Evolutionary conservation across 2,888 invertebrate genomes (phyloP), one percentile per base, ranked within the genome.

Genomic region (Chouioia cunea): DNA sequence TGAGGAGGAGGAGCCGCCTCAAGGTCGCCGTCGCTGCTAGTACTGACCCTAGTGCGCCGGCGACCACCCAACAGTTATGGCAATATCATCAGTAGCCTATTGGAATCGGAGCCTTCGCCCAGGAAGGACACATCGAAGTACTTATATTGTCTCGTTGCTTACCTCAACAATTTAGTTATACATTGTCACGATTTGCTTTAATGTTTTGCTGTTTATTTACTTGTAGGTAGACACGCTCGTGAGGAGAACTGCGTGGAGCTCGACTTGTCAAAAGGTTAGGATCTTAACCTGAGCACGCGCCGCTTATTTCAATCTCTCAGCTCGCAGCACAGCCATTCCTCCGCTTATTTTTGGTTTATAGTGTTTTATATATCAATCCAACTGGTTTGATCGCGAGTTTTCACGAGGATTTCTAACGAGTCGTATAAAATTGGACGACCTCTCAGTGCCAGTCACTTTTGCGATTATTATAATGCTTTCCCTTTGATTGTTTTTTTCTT

Each of bases 221-320:
- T 71, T 75, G 60, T 68, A 79, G 63, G 78, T 78, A 84, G 84
- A 67, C 82, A 81, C 57, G 84, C 86, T 81, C 88, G 87, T 81
- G 91, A 92, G 85, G 92, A 92, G 86, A 89, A 89, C 83, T 90
- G 82, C 77, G 85, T 88, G 72, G 87, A 88, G 78, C 83, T 89
- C 75, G 88, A 89, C 82, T 83, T 88, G 79, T 86, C 86, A 80
- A 86, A 86, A 86, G 88, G 89, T 89, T 83, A 80, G 81, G 78
- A 77, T 76, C 79, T 77, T 82, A 82, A 82, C 81, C 82, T 84
- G 67, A 58, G 12, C 36, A 36, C 36, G 6, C 36, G 6, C 36
- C 36, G 36, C 36, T n/a, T 36, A 36, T 36, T 36, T 36, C 36
- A 36, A 36, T 36, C 36, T 36, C 36, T n/a, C n/a, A n/a, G n/a